Percentiles rank a stretch among this genome's conserved stretches.
phyloP scores from a whole-genome alignment of 1,140 invertebrate species.

The Pseudomyrmex sp. region DNA sequence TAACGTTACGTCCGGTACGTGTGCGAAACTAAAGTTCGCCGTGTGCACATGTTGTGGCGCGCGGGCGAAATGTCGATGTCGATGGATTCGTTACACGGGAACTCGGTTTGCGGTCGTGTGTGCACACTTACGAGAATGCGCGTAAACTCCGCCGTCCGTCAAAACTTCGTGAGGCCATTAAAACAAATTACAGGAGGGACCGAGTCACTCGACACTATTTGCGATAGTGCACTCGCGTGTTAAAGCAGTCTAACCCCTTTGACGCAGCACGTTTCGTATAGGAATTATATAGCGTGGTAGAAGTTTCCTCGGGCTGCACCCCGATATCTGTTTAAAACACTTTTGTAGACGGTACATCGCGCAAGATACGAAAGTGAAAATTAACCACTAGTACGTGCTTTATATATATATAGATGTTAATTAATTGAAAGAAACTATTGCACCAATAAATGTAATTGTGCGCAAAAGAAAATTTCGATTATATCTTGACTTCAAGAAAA shows the following conservation, averaged over 20 bases:
- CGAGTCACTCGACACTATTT: background rate
- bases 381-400: too few relatives aligned
- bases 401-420: too few relatives aligned
- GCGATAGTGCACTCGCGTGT: background rate
- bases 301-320: background rate
- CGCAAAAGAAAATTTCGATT: too few relatives aligned
- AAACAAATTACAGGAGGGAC: constrained; percentile 44
- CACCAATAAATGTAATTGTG: too few relatives aligned
- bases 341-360: background rate
- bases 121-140: constrained; percentile 44
- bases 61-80: constrained; percentile 63
- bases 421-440: too few relatives aligned
- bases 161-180: constrained; percentile 59
- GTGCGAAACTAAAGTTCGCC: constrained; percentile 68
- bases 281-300: background rate
- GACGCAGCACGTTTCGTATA: background rate
- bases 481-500: too few relatives aligned
- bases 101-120: constrained; percentile 64
- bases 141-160: constrained; percentile 46
- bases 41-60: constrained; percentile 32
- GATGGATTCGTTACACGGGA: constrained; percentile 72
- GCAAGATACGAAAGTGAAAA: background rate
- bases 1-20: constrained; percentile 74
- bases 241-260: constrained; percentile 38
- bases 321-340: background rate